A percentile compares a stretch with the other conserved stretches of the same genome.
Evolutionary conservation across 2,113 vertebrate species (phyloP).

Genomic region (Alligator sinensis): DNA sequence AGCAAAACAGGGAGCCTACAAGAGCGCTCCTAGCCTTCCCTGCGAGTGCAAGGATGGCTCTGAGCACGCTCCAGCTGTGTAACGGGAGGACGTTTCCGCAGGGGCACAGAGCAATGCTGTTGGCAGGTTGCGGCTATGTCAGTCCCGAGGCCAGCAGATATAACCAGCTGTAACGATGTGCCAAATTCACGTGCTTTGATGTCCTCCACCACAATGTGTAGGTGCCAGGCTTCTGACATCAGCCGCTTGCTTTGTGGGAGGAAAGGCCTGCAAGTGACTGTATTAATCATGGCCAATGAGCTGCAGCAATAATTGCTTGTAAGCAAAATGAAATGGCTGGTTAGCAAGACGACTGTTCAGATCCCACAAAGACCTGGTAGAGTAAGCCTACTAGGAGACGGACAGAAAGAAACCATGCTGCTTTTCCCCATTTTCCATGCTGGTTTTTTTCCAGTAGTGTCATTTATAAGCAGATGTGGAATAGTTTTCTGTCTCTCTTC

Average conservation of each 20-base stretch:
- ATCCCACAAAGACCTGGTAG: not conserved
- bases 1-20: not conserved
- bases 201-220: not conserved
- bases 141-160: not conserved
- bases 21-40: not conserved
- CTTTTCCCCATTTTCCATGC: not conserved
- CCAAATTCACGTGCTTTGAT: not conserved
- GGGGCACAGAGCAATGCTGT: not conserved
- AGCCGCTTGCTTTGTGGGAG: not conserved
- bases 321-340: not conserved
- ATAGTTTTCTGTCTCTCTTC: not conserved
- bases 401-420: not conserved
- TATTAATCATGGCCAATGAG: not conserved
- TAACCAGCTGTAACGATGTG: not conserved
- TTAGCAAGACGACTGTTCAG: not conserved
- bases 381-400: not conserved
- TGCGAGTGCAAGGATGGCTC: not conserved
- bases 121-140: not conserved
- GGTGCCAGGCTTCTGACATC: not conserved
- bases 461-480: not conserved
- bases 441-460: not conserved
- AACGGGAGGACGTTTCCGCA: not conserved
- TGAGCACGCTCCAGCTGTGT: not conserved
- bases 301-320: not conserved
- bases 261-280: not conserved